Base-by-base conservation (phyloP, 2,113 vertebrate species). In the human region DNA sequence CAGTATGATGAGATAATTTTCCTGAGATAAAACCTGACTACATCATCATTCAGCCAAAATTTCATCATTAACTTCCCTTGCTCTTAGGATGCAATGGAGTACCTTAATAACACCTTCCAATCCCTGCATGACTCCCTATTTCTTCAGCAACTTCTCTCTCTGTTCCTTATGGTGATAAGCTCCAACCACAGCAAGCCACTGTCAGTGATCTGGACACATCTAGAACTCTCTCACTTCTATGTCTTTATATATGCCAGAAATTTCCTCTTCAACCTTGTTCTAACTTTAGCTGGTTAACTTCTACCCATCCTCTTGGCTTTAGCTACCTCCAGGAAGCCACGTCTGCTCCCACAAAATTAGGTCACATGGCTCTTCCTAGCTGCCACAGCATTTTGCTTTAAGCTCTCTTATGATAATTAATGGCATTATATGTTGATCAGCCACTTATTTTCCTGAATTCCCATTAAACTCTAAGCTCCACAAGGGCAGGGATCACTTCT, bases 11-110 rank as follows among this genome's bases (percentile, higher is more conserved):
- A 97, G 88, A 50, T 57, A 89, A 52, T 61, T 52, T 93, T 79
- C 82, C 68, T 35, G 55, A 92, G 95, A 94, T 85, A 92, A 96
- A 94, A 52, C 22, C 61, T 70, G 61, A 84, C 55, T 52, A 6
- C n/a, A 85, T 89, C 66, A 32, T 43, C 52, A 8, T 16, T 89
- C 40, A 93, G 50, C 55, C 79, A 89, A 79, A 75, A 85, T 92
- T 64, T 86, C 57, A 52, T 94, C 40, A 30, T 9, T 84, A 76
- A 87, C 30, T 88, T 70, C 22, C 2, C 35, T 57, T 70, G 75
- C 8, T 90, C 32, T 93, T 32, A 50, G 55, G 18, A 89, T 38
- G 38, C 32, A 35, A 40, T 55, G 79, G 40, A 61, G 11, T 48
- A 61, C 13, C 72, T 76, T 61, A 43, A 57, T 25, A 80, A 78